Base-by-base conservation (phyloP, 2,797 vertebrate species). In the Helostoma temminkii region DNA sequence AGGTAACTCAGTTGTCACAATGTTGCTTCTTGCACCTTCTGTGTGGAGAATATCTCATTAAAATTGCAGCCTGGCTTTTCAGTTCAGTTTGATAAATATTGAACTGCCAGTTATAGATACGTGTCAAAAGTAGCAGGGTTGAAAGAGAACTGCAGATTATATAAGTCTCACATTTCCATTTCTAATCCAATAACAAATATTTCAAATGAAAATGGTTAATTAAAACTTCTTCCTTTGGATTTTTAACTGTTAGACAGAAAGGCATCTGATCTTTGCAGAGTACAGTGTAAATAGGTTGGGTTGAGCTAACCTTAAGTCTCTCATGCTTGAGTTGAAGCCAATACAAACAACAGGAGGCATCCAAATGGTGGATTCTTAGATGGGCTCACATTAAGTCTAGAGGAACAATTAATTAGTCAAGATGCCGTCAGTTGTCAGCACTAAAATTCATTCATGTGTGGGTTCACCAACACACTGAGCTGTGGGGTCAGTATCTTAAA, bases 171-270 rank as follows among this genome's bases (percentile, higher is more conserved):
- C 63, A 78, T 82, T 84, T 82, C 54, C 50, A 69, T 53, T 67
- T 58, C 63, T 86, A 83, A 85, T 90, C 84, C 73, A 42, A 72
- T 75, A 52, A 86, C 78, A 90, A 90, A 92, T 71, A 91, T 70
- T 74, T 85, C 50, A 60, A 74, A 80, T 78, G 71, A 78, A 89
- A 86, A 74, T 46, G 28, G 48, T 86, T 89, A 59, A 91, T 92
- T 90, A 91, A 87, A 90, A 78, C 42, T 63, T 56, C 46, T 34
- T 54, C 18, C 25, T 25, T 3, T 24, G 45, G 74, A 85, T 85
- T 67, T 30, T 79, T 14, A 15, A 24, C 37, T 58, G 39, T 76
- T 71, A 71, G 68, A 76, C 42, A 67, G 68, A 36, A 48, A 71
- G 66, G 15, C 52, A 24, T 69, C 61, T 84, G 81, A 89, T 91